A percentile compares a stretch with the other conserved stretches of the same genome.
Conservation (phyloP, 2,797 vertebrate genomes). For the Silurus aristotelis region DNA sequence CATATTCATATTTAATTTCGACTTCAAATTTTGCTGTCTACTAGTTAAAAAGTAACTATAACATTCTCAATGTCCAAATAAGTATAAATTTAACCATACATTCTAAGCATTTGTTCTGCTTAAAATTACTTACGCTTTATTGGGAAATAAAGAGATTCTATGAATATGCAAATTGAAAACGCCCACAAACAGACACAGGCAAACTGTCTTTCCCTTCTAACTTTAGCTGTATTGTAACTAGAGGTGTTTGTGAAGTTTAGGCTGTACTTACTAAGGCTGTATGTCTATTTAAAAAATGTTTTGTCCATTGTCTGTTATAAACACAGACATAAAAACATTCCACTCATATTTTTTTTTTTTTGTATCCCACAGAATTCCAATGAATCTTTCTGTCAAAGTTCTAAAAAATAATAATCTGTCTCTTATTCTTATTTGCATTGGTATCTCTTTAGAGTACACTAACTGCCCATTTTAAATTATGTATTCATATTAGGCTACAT, state of each 20-base stretch:
- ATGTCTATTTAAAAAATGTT: background rate
- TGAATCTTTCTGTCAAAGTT: background rate
- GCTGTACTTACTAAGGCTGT: background rate
- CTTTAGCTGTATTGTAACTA: background rate
- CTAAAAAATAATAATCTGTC: background rate
- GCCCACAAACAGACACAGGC: background rate
- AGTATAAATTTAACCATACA: background rate
- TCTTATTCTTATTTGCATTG: background rate
- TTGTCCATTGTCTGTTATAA: background rate
- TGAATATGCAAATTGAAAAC: constrained; percentile 3
- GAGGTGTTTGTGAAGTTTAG: too few relatives aligned
- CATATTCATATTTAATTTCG: background rate
- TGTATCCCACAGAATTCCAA: background rate
- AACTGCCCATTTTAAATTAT: background rate
- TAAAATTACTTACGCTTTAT: background rate
- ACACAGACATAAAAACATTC: background rate
- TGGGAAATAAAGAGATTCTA: background rate
- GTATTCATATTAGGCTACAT: background rate
- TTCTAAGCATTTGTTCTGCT: background rate
- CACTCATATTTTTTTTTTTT: background rate
- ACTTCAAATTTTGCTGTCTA: background rate
- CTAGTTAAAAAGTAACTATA: background rate
- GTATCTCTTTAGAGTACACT: background rate
- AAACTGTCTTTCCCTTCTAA: background rate
- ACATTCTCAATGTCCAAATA: background rate